Conservation (phyloP, 2,113 vertebrate genomes). For the Balaenoptera acutorostrata region DNA sequence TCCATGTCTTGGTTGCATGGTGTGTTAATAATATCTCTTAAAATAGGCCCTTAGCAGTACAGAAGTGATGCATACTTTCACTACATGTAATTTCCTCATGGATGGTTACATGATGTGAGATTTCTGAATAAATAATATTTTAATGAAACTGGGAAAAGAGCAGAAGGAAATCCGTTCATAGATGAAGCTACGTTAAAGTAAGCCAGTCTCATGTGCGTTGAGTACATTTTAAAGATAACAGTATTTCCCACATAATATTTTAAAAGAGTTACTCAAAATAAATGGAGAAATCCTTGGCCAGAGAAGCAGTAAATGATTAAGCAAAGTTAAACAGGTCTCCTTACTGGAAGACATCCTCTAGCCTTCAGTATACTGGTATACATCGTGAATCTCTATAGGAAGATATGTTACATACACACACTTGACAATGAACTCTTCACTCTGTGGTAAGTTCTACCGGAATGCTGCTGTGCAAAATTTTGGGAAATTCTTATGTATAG, state of each 20-base stretch:
- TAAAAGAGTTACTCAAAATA: neutral
- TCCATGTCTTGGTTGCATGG: too few species aligned
- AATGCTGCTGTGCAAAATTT: neutral
- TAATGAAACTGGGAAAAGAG: neutral
- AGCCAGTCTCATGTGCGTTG: rapidly evolving
- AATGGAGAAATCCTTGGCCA: neutral
- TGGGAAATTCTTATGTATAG: neutral
- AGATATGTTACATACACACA: rapidly evolving
- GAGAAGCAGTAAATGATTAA: neutral
- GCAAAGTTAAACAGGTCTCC: neutral
- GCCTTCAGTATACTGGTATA: neutral
- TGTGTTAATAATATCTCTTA: neutral
- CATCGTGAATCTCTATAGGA: neutral
- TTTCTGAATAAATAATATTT: neutral
- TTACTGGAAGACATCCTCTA: neutral
- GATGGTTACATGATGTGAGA: neutral
- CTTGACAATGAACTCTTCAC: neutral
- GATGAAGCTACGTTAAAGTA: neutral
- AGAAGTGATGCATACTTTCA: neutral
- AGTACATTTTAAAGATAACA: neutral
- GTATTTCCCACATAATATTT: neutral
- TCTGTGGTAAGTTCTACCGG: neutral
- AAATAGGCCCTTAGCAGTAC: neutral
- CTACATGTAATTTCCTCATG: neutral
- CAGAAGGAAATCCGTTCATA: neutral